Evolutionary conservation across 2,888 invertebrate genomes (phyloP), one percentile per base, ranked within the genome.

Genomic region (Acholoe squamosa): DNA sequence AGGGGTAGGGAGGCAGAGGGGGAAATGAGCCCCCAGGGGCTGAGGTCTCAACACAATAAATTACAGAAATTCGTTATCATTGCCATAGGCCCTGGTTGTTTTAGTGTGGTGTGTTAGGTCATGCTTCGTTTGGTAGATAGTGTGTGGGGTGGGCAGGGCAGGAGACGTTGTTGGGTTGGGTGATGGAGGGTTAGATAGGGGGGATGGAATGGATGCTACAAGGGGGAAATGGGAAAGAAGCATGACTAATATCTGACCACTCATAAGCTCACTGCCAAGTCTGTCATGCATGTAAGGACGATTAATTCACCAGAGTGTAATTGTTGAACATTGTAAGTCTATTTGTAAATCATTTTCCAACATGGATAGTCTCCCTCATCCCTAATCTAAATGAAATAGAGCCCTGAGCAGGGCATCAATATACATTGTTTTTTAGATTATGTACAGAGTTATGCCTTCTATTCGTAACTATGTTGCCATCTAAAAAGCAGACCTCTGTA

Each of bases 11-110:
- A 43, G 43, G 43, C 43, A 43, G 71, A 71, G 25, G 71, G 71
- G 61, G n/a, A 7, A 71, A 71, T 25, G 71, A 71, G 71, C 28
- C 71, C 71, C 71, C 71, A 28, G 71, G 71, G 71, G 28, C 71
- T 25, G 12, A 28, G 71, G 71, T 71, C 71, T 71, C 71, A 71
- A 25, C 71, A 71, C 71, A 71, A 71, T 71, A 71, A 71, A 71
- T 71, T 71, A 71, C 71, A 28, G 71, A 71, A 71, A 71, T 71
- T 71, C 71, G 71, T 71, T 71, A 71, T 71, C 71, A 71, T 71
- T 22, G 31, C 28, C 71, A 71, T 71, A 71, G 25, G 71, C 25
- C 28, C n/a, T 28, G n/a, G 0, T 71, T 71, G 71, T 71, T 71
- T 71, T 71, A 71, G 71, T 28, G 71, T 71, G 71, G 25, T 71